These are phyloP conservation scores for Lordiphosa andalusiaca DNA, from an alignment of 2,888 invertebrate genomes.

Conservation along the genomic window DNA sequence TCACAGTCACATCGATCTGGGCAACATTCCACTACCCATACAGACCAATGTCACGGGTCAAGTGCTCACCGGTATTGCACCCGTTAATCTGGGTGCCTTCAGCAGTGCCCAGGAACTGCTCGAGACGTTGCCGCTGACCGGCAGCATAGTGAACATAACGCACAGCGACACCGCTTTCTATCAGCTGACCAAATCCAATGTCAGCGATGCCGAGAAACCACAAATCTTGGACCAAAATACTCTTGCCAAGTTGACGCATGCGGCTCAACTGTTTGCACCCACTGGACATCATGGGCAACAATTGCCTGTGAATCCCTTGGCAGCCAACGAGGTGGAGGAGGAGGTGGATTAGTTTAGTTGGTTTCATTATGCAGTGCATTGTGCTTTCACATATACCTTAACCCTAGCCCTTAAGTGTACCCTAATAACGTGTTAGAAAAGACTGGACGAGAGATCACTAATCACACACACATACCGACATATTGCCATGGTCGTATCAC, in stretches of 20 bases:
- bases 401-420: constrained; percentile 41
- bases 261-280: constrained; percentile 64
- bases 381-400: constrained; percentile 30
- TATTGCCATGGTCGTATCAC: constrained; percentile 44
- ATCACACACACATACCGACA: constrained; percentile 13
- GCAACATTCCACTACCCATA: constrained; percentile 82
- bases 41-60: constrained; percentile 82
- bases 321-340: constrained; percentile 46
- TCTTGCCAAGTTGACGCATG: constrained; percentile 65
- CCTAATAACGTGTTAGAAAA: constrained; percentile 54
- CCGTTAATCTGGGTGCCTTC: constrained; percentile 80
- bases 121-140: constrained; percentile 77
- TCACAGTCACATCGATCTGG: constrained; percentile 81
- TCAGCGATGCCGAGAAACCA: constrained; percentile 65
- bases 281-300: constrained; percentile 20
- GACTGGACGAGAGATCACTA: constrained; percentile 54
- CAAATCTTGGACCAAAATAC: constrained; percentile 65
- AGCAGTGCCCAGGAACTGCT: constrained; percentile 78
- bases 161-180: constrained; percentile 80
- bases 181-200: constrained; percentile 75
- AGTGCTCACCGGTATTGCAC: constrained; percentile 82
- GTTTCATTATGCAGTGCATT: constrained; percentile 56
- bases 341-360: constrained; percentile 25
- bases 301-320: constrained; percentile 22
- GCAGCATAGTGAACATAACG: constrained; percentile 80